phyloP scores from a whole-genome alignment of 1,140 invertebrate species.

The Tetramorium simillimum region DNA sequence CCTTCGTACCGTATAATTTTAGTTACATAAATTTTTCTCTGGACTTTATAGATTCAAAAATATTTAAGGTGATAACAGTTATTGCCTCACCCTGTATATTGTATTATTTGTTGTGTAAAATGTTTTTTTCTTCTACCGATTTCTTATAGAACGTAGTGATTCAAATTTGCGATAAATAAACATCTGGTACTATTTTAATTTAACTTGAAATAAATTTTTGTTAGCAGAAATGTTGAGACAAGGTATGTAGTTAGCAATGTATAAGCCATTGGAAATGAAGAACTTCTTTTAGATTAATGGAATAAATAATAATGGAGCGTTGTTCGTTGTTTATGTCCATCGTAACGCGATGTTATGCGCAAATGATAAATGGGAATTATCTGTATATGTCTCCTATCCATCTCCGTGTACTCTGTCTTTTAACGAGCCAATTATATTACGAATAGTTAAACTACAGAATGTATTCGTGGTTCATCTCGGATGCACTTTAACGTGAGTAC shows the following conservation, averaged over 20 bases:
- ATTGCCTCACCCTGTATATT: not conserved
- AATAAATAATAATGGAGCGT: not conserved
- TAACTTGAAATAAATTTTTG: conserved; percentile 2
- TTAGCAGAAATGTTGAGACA: not conserved
- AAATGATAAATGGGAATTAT: not conserved
- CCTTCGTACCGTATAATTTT: no score
- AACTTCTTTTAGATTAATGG: not conserved
- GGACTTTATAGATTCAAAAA: no score
- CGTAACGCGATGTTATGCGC: not conserved
- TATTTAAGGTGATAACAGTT: no score
- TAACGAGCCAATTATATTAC: conserved; percentile 1
- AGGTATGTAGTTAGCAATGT: not conserved
- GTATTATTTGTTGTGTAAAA: not conserved
- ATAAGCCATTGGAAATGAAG: not conserved
- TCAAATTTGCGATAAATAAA: not conserved
- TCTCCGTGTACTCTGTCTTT: not conserved
- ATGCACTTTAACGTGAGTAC: conserved; percentile 35
- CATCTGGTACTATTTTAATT: not conserved
- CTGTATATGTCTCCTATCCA: not conserved
- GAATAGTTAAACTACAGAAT: conserved; percentile 14
- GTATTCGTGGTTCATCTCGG: not conserved
- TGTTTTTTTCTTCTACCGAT: not conserved
- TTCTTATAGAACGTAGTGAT: not conserved
- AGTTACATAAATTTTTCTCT: no score
- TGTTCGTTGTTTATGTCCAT: not conserved